Evolutionary conservation across 2,888 invertebrate species (phyloP), one percentile per base, ranked within the genome.

Genomic region (Crepidodera aurea): DNA sequence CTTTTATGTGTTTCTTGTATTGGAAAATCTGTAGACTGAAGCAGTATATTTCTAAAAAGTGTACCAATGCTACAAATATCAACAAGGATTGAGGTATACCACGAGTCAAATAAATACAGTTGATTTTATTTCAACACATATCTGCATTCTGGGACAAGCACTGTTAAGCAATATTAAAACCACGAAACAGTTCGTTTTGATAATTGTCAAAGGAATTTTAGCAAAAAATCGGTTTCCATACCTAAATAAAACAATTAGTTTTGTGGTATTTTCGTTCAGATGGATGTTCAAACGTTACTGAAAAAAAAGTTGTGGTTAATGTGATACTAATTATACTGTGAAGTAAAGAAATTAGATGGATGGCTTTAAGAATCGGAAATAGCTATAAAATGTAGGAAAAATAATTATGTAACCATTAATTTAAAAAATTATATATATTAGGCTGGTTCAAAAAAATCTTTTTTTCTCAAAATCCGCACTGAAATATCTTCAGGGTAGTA

Each of bases 201-300:
- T 46, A 44, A 37, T 16, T 12, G 8, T 16, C 25, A 44, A n/a
- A 19, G 44, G 57, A 62, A 58, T 57, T 51, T 57, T 51, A 37
- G 57, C 57, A 53, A 62, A 53, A 62, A 62, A 58, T 50, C 51
- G 58, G 39, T 27, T 51, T 29, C 58, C 42, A 42, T 42, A 42
- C 29, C 51, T 40, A 51, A 58, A 58, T 58, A 58, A 32, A 32
- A 51, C 58, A 58, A 58, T 58, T 58, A 58, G 19, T 40, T 51
- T 50, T 58, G 58, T 39, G 58, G 58, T 42, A 34, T 51, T 58
- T 51, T 40, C 51, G 19, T 42, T 42, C 16, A 42, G 16, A 22
- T 42, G 32, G 29, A 54, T 22, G 34, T 54, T 42, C n/a, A 42
- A 25, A 18, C 22, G 25, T 54, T 42, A 25, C 13, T 16, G 16